Evolutionary conservation across 2,888 invertebrate species (phyloP).

Genomic region (Caenorhabditis angaria): DNA sequence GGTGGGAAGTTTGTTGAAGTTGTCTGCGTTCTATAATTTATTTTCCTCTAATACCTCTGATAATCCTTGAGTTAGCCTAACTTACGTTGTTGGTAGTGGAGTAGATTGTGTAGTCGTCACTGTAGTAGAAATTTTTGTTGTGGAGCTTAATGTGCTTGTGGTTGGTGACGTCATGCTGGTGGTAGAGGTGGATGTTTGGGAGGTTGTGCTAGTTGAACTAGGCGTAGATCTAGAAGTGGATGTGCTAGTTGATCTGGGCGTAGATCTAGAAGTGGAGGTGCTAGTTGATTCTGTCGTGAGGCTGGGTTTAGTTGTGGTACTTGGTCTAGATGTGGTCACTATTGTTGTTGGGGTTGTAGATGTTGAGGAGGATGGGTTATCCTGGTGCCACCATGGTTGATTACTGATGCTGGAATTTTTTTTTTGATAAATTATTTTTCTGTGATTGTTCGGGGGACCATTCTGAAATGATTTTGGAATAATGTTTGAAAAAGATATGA

Average conservation of each 20-base stretch:
- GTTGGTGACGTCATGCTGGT: slow-evolving; percentile 10
- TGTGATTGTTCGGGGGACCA: too few relatives aligned
- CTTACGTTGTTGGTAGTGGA: slow-evolving; percentile 8
- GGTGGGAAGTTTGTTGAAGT: slow-evolving; percentile 25
- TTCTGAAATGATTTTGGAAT: too few relatives aligned
- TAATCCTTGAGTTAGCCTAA: slow-evolving; percentile 6
- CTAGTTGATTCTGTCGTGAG: not conserved
- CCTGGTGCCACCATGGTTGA: too few relatives aligned
- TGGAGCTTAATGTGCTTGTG: not conserved
- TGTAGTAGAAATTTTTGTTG: slow-evolving; percentile 6
- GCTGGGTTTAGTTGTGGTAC: not conserved
- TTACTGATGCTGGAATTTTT: too few relatives aligned
- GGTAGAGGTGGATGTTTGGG: not conserved
- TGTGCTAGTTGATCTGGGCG: not conserved
- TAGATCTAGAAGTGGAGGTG: not conserved
- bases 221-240: not conserved
- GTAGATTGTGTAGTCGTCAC: slow-evolving; percentile 15
- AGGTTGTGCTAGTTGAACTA: not conserved
- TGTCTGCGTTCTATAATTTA: slow-evolving; percentile 25
- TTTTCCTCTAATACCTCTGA: not conserved
- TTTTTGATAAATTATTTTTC: too few relatives aligned
- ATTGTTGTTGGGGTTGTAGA: too few relatives aligned
- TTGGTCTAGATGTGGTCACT: too few relatives aligned
- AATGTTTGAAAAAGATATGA: too few relatives aligned
- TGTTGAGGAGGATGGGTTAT: too few relatives aligned